phyloP scores from a whole-genome alignment of 2,888 invertebrate genomes.

The Rhaphigaster nebulosa region DNA sequence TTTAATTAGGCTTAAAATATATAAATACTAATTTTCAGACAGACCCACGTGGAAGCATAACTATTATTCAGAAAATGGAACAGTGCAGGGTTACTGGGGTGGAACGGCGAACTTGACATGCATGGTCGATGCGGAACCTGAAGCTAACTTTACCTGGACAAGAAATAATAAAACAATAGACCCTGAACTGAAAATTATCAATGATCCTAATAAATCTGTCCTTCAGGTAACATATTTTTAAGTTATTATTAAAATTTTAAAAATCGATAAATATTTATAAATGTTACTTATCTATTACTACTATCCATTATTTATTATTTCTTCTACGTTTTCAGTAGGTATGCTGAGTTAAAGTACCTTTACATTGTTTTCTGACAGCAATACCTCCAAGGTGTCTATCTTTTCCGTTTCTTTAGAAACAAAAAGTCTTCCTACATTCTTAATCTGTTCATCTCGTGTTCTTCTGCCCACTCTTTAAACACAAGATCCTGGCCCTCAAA shows the following conservation, averaged over 20 bases:
- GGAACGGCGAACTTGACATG: conserved; percentile 75
- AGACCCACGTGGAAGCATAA: conserved; percentile 64
- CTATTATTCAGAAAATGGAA: conserved; percentile 61
- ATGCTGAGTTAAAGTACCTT: no score
- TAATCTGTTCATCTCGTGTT: no score
- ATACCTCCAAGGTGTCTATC: no score
- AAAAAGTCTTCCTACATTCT: no score
- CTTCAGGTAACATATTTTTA: conserved; percentile 58
- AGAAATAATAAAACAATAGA: conserved; percentile 67
- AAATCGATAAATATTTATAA: not conserved
- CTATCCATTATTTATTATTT: no score
- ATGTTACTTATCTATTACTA: not conserved
- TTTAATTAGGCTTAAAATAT: not conserved
- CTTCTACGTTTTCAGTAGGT: no score
- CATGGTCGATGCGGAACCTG: conserved; percentile 73
- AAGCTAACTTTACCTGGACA: conserved; percentile 73
- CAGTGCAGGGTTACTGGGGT: conserved; percentile 71
- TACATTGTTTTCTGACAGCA: no score
- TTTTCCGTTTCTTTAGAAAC: no score
- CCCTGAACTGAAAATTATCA: conserved; percentile 59
- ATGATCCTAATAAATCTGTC: conserved; percentile 60
- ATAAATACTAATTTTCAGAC: conserved; percentile 57
- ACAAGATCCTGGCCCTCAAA: no score
- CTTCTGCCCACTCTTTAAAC: no score
- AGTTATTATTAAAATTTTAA: not conserved